These are phyloP conservation scores for Indicator maculatus DNA, from an alignment of 2,113 vertebrate species.

Conservation along the genomic window DNA sequence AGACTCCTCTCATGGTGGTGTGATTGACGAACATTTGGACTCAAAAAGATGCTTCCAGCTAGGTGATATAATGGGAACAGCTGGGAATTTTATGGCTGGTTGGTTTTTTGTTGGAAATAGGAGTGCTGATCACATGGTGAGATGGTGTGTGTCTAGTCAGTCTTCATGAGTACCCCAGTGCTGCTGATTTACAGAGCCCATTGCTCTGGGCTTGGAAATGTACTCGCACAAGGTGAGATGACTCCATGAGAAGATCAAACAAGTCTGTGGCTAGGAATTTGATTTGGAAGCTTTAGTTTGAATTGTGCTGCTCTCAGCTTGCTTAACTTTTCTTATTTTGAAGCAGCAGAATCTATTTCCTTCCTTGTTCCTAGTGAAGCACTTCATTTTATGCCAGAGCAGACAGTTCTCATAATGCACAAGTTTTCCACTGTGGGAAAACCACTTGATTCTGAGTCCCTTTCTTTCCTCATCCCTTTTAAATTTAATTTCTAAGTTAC, in stretches of 20 bases:
- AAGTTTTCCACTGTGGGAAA: neutral
- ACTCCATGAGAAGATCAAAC: neutral
- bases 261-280: neutral
- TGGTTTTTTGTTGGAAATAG: neutral
- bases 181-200: neutral
- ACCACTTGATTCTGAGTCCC: neutral
- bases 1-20: neutral
- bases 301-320: neutral
- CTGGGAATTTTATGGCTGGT: conserved; percentile 25
- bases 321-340: neutral
- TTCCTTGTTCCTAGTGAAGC: neutral
- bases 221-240: neutral
- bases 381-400: neutral
- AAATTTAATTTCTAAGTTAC: neutral
- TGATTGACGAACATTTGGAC: conserved; percentile 35
- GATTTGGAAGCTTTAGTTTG: neutral
- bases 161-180: rapidly evolving
- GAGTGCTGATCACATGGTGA: neutral
- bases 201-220: neutral
- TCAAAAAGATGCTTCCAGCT: conserved; percentile 10
- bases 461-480: neutral
- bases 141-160: neutral
- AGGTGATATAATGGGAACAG: conserved; percentile 31
- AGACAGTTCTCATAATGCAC: neutral
- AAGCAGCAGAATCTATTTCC: neutral